Base-by-base conservation (phyloP, 2,113 vertebrate species). In the Pseudorectes ferrugineus region DNA sequence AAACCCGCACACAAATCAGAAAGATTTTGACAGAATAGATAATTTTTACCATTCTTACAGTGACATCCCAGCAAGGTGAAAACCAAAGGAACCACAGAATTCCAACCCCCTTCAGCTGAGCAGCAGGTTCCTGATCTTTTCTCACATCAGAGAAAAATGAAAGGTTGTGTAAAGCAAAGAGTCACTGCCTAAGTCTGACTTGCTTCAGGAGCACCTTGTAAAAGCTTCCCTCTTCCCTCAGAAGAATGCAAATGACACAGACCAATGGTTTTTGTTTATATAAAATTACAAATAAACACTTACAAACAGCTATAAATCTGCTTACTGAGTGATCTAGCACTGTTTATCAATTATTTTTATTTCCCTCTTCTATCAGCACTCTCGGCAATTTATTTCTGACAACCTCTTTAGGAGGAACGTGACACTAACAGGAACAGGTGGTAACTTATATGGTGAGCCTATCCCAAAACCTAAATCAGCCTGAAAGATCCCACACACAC, bases 381-480 rank as follows among this genome's bases (percentile, higher is more conserved):
- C 48, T 57, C 1, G 2, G 43, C 17, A 43, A 43, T 48, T 75
- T 31, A 33, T 61, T 81, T 72, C 48, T 93, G 26, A 52, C 31
- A 25, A 10, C 0, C 2, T 45, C 26, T 77, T 78, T 26, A 59
- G 35, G 23, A 77, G 28, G 35, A 70, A 65, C 5, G 25, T 8
- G 43, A 38, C 10, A 9, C 21, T 7, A 28, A 66, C 8, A 52
- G 46, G 46, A 88, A 36, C 22, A 42, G 52, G 45, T 24, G 25
- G 28, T 38, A 35, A 36, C 4, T 29, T 59, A 2, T 0, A 14
- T 3, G 14, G 45, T 35, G 49, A 88, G 15, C 2, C 0, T 19
- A 67, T 10, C 9, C 57, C 33, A 49, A 22, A 5, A 36, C 24
- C 23, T 38, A 14, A 67, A 12, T 51, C 26, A 77, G 15, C 59